phyloP scores from a whole-genome alignment of 2,888 invertebrate species.

The Drosophila borealis region DNA sequence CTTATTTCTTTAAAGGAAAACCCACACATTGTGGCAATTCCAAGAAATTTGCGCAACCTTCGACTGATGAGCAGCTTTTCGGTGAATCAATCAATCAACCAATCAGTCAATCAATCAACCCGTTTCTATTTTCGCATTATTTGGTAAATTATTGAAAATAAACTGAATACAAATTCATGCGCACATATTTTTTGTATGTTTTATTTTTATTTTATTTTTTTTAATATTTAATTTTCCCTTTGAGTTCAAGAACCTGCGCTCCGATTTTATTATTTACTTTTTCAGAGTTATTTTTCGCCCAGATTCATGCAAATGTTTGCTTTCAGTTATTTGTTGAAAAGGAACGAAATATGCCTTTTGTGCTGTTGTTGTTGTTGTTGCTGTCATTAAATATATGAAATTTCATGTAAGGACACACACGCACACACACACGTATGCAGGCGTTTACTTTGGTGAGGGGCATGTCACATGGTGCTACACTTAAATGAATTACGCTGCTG shows the following conservation, averaged over 20 bases:
- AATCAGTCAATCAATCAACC: too few species aligned
- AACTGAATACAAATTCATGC: too few species aligned
- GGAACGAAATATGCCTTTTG: constrained; percentile 41
- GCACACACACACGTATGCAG: background rate
- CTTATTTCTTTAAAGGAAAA: too few species aligned
- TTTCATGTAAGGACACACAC: constrained; percentile 55
- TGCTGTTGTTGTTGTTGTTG: constrained; percentile 38
- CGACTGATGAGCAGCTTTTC: too few species aligned
- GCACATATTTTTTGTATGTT: background rate
- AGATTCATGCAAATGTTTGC: constrained; percentile 36
- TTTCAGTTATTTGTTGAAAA: constrained; percentile 39
- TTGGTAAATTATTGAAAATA: too few species aligned
- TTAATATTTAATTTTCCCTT: constrained; percentile 19
- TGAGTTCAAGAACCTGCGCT: constrained; percentile 1
- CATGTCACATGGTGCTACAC: constrained; percentile 27
- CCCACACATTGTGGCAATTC: too few species aligned
- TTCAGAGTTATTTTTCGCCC: background rate
- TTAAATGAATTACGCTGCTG: constrained; percentile 70
- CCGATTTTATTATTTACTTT: constrained; percentile 16
- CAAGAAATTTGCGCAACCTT: too few species aligned
- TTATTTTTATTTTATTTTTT: background rate
- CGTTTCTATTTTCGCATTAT: too few species aligned
- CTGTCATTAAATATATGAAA: constrained; percentile 78
- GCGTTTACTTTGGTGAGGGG: background rate
- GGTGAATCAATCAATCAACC: too few species aligned